Evolutionary conservation across 1,140 invertebrate species (phyloP), one percentile per base, ranked within the genome.

Genomic region (Pomacea maculata): DNA sequence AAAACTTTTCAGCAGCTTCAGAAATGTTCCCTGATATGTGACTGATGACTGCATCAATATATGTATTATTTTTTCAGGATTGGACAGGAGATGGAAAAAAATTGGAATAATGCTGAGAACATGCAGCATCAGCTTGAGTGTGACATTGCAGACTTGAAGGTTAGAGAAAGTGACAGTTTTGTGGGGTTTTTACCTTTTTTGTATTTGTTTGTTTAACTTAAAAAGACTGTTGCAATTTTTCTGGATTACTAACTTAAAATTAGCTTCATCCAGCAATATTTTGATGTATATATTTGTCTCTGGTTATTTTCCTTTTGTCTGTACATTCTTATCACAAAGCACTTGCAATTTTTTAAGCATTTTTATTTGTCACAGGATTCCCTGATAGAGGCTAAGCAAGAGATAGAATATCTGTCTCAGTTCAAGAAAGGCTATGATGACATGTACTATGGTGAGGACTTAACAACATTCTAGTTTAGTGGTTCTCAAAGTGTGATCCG

Each of bases 381-480:
- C 5, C 78, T 90, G 15, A 79, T 85, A 34, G 88, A 89, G 45
- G 85, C 87, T 15, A 86, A 86, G 75, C 80, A 85, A 65, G 86
- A 90, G 78, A 87, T 88, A 29, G 83, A 87, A 25, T 85, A 79
- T 70, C 77, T 90, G 19, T 85, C 82, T 15, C 80, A 84, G 73
- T 90, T 87, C 82, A 90, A 90, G 77, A 87, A 89, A 77, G 88
- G 89, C 64, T 90, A 90, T 84, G 89, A 90, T 87, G 86, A 89
- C 68, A 52, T 90, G 15, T 86, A 89, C 54, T 82, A 86, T 82
- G 88, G 89, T 90, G 82, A 83, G 78, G 67, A 9, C 15, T 4
- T 61, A 45, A 12, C 54, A 1, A 61, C 57, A 14, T 61, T 4
- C 57, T 6, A 61, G 15, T 45, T 45, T 45, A 45, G 25, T 25